These are phyloP conservation scores for Spilarctia lutea DNA, from an alignment of 2,888 invertebrate genomes.

Conservation along the genomic window DNA sequence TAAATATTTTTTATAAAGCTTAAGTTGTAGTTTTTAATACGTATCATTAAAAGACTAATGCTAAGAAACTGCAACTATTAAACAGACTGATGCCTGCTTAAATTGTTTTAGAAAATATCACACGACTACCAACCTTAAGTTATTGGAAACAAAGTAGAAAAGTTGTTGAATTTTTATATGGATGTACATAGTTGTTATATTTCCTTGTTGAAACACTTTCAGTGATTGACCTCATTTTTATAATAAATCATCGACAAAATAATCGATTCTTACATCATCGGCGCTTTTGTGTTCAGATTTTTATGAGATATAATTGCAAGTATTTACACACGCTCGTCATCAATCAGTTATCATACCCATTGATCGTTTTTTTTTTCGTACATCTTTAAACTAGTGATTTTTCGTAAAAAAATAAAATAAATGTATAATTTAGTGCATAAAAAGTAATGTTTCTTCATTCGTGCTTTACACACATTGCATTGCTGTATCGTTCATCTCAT, in stretches of 20 bases:
- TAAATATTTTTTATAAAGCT: constrained; percentile 57
- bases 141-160: constrained; percentile 19
- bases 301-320: constrained; percentile 33
- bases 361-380: constrained; percentile 10
- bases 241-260: constrained; percentile 34
- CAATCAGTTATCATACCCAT: constrained; percentile 31
- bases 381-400: neutral
- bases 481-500: neutral
- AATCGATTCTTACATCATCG: constrained; percentile 41
- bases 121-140: constrained; percentile 29
- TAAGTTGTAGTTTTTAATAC: constrained; percentile 54
- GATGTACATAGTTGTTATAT: constrained; percentile 8
- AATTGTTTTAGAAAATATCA: constrained; percentile 35
- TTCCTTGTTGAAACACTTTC: constrained; percentile 33
- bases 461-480: neutral
- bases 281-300: constrained; percentile 37
- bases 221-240: constrained; percentile 29
- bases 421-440: neutral
- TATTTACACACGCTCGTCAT: constrained; percentile 34
- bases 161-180: constrained; percentile 9
- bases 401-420: neutral
- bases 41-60: neutral
- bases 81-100: constrained; percentile 46
- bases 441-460: neutral
- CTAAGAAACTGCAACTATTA: constrained; percentile 59